A percentile compares a stretch with the other conserved stretches of the same genome.
Conservation (phyloP, 2,113 vertebrate species). For the Ceratotherium simum region DNA sequence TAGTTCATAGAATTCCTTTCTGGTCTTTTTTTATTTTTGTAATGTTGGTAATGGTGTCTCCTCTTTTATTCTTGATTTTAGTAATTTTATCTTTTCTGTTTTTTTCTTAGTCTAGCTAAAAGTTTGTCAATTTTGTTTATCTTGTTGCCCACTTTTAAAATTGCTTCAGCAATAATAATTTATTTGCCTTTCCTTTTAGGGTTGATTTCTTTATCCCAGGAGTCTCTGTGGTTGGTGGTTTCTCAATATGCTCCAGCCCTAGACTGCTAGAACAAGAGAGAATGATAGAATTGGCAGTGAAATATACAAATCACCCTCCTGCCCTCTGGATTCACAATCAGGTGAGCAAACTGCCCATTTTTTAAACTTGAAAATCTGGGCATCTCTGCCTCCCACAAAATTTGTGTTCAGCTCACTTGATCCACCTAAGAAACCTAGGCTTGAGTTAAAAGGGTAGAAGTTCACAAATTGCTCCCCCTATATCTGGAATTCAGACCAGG, state of each 20-base stretch:
- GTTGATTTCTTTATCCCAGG: conserved; percentile 97
- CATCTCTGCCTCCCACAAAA: neutral
- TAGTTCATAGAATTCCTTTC: neutral
- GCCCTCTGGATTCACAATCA: conserved; percentile 95
- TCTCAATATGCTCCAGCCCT: conserved; percentile 97
- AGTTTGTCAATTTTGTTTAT: neutral
- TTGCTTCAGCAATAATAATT: conserved; percentile 34
- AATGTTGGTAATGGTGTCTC: neutral
- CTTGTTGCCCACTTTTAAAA: neutral
- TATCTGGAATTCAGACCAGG: neutral
- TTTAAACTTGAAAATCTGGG: neutral
- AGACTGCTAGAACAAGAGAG: conserved; percentile 91
- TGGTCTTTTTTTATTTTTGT: conserved; percentile 1
- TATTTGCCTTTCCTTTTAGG: conserved; percentile 86
- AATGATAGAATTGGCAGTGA: conserved; percentile 95
- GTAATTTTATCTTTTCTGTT: neutral
- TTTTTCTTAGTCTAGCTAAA: conserved; percentile 7
- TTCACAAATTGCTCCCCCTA: neutral
- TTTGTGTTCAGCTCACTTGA: neutral
- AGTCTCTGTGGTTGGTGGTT: conserved; percentile 93
- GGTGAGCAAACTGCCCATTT: conserved; percentile 83
- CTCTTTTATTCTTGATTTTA: conserved; percentile 52
- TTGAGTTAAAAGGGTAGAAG: neutral
- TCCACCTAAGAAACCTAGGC: neutral
- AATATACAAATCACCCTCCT: conserved; percentile 92